These are phyloP conservation scores for Cyclopterus lumpus DNA, from an alignment of 2,797 vertebrate species.

Conservation along the genomic window DNA sequence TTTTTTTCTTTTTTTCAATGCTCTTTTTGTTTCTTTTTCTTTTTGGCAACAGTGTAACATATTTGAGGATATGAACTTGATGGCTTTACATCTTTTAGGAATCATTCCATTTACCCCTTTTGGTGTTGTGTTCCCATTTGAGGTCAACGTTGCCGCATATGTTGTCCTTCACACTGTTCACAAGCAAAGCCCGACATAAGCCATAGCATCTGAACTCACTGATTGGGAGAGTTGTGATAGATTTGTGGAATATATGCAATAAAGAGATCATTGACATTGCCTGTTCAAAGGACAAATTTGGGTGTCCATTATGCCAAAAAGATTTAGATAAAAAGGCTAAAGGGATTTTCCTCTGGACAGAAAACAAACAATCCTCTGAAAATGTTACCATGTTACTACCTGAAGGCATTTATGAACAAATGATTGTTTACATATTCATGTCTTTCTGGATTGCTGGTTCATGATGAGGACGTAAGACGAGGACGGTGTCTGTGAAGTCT, in stretches of 20 bases:
- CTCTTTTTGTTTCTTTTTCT: constrained; percentile 66
- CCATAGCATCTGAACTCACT: constrained; percentile 59
- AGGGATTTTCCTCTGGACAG: constrained; percentile 43
- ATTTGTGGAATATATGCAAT: constrained; percentile 67
- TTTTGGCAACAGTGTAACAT: constrained; percentile 81
- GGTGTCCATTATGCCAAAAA: constrained; percentile 56
- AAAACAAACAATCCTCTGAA: constrained; percentile 45
- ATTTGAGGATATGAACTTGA: constrained; percentile 71
- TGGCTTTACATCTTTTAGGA: constrained; percentile 73
- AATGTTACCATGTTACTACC: constrained; percentile 33
- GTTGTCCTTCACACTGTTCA: constrained; percentile 38
- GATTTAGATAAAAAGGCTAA: constrained; percentile 53
- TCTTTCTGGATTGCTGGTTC: constrained; percentile 49
- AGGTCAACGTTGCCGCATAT: constrained; percentile 31
- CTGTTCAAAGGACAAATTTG: constrained; percentile 43
- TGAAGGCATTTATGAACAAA: constrained; percentile 75
- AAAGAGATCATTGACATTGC: constrained; percentile 33
- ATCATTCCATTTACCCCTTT: constrained; percentile 75
- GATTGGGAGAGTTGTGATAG: constrained; percentile 36
- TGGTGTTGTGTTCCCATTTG: constrained; percentile 52
- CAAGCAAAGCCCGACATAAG: constrained; percentile 50
- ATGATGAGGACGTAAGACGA: constrained; percentile 8
- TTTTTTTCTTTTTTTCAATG: constrained; percentile 69
- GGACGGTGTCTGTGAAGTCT: constrained; percentile 19
- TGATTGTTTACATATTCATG: constrained; percentile 69